Conservation (phyloP, 2,888 invertebrate species). For the Lepidonotus clava region DNA sequence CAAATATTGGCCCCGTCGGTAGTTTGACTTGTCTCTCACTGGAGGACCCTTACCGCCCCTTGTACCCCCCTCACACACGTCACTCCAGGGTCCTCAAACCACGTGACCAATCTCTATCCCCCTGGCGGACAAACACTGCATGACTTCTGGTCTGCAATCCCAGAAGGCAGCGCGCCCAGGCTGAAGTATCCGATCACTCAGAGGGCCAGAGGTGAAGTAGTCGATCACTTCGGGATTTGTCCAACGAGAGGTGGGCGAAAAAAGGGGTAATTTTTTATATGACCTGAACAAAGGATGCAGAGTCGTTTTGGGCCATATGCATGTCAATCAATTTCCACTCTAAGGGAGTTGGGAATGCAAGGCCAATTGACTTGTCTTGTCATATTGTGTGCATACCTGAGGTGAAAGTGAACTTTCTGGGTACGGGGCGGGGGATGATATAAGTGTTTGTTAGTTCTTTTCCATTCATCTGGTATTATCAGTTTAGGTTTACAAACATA, state of each 20-base stretch:
- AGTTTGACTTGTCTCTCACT: neutral
- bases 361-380: too few relatives aligned
- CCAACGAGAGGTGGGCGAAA: neutral
- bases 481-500: too few relatives aligned
- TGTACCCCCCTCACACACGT: neutral
- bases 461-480: too few relatives aligned
- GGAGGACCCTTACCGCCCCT: neutral
- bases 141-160: conserved; percentile 7
- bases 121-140: conserved; percentile 36
- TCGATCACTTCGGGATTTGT: neutral
- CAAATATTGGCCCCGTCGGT: too few relatives aligned
- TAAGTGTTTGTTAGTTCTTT: too few relatives aligned
- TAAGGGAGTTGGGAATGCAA: too few relatives aligned
- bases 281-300: neutral
- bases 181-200: conserved; percentile 35
- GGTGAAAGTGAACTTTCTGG: too few relatives aligned
- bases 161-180: conserved; percentile 22
- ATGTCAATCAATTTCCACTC: too few relatives aligned
- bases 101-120: conserved; percentile 21
- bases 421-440: too few relatives aligned
- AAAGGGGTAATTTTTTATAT: neutral
- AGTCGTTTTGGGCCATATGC: neutral
- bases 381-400: too few relatives aligned
- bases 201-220: conserved; percentile 41
- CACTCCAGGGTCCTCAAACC: neutral